Evolutionary conservation across 92 coral and sea anemone species (phyloP).

Genomic region (Metridium senile): DNA sequence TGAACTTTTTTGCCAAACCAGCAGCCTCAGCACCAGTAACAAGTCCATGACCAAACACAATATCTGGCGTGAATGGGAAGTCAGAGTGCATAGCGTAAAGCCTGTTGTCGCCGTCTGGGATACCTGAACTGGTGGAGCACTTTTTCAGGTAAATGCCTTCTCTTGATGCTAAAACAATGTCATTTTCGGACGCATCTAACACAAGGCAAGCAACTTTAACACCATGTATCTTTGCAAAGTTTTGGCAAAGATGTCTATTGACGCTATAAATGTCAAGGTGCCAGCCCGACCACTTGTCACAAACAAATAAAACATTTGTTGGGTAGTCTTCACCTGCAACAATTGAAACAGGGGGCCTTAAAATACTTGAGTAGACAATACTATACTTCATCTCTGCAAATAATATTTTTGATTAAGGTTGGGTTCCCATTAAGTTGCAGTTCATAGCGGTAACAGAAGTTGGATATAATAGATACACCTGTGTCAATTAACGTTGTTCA

Average conservation of each 20-base stretch:
- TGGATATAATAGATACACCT: too few relatives aligned
- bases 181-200: conserved; percentile 44
- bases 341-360: not conserved
- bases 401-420: too few relatives aligned
- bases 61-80: conserved; percentile 52
- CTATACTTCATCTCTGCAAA: too few relatives aligned
- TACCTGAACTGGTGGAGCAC: conserved; percentile 44
- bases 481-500: too few relatives aligned
- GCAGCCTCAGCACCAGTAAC: conserved; percentile 64
- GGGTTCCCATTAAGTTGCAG: too few relatives aligned
- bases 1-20: conserved; percentile 38
- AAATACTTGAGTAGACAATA: too few relatives aligned
- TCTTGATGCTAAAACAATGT: conserved; percentile 38
- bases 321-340: conserved; percentile 52
- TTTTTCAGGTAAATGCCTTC: conserved; percentile 47
- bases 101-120: conserved; percentile 29
- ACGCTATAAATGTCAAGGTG: conserved; percentile 39
- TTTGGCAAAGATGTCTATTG: conserved; percentile 46
- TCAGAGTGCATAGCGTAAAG: conserved; percentile 43
- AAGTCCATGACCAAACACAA: conserved; percentile 59
- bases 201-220: conserved; percentile 61
- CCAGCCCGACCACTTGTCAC: conserved; percentile 65
- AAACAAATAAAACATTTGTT: conserved; percentile 47
- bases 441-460: too few relatives aligned
- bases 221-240: conserved; percentile 42